Evolutionary conservation across 2,888 invertebrate species (phyloP), one percentile per base, ranked within the genome.

Genomic region (Hyalella azteca): DNA sequence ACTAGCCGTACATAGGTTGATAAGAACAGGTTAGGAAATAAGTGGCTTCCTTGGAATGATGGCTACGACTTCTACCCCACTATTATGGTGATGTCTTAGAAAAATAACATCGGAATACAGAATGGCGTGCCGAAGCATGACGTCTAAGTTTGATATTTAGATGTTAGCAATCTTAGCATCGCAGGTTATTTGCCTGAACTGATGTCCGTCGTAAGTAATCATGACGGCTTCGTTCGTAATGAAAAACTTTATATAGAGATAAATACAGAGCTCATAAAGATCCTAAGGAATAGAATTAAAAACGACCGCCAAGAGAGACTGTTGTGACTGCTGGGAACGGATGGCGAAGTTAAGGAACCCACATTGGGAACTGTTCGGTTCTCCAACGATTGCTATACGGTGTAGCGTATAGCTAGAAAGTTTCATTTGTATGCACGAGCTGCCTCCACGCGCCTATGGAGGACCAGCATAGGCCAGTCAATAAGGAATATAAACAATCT

Each of bases 381-480:
- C 66, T 19, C n/a, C 36, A 66, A 66, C 66, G 29, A 66, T 36
- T 36, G 66, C 36, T 66, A 32, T 66, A 36, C 36, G 66, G 66
- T 39, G 15, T 29, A n/a, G 36, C 66, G 4, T 13, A 19, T 39
- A 15, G 11, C 36, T 32, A 66, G 39, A 36, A 66, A 66, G 66
- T 66, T 66, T 66, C 66, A 66, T 66, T 66, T 32, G 66, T 66
- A 66, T 66, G 32, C 66, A 36, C 19, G 29, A n/a, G 22, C 66
- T 19, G 36, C 66, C 66, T 7, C 66, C 19, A 36, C 66, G 36
- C 19, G 66, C 29, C 66, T 13, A 36, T 32, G 29, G 32, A 36
- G 66, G 66, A 66, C 36, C 32, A 29, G 54, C 54, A 29, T 54
- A 54, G 26, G 4, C 26, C 54, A 26, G 54, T 54, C 54, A 11